Base-by-base conservation (phyloP, 2,797 vertebrate species). In the Anabas testudineus region DNA sequence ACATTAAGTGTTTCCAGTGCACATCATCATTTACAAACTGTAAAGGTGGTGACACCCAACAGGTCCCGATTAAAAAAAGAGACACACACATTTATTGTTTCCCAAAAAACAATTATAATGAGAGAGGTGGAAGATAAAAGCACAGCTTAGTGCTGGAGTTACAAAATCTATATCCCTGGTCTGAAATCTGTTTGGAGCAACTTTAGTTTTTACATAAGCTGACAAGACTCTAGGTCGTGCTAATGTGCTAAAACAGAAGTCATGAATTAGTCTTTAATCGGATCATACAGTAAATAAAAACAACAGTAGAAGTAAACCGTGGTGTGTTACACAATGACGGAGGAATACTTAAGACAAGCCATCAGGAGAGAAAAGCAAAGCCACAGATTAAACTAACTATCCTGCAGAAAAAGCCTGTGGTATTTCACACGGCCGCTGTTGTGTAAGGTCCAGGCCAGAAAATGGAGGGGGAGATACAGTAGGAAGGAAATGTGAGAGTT, bases 381-480 rank as follows among this genome's bases (percentile, higher is more conserved):
- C 59, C 54, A 54, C 57, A 67, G 51, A 73, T 74, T 66, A 78
- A 85, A 75, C 70, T 46, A 69, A 65, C 65, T 64, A 69, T 74
- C 57, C 32, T 45, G 53, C 69, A 73, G 76, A 87, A 89, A 85
- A 67, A 87, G 82, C 58, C 77, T 84, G 78, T 66, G 77, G 87
- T 86, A 86, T 83, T 85, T 92, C 84, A 85, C 71, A 75, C 69
- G 63, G 87, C 74, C 64, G 65, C 76, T 83, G 72, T 76, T 86
- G 78, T 86, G 58, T 82, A 76, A 71, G 58, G 82, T 79, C 74
- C 72, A 82, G 67, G 73, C 67, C 75, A 80, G 80, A 74, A 77
- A 79, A 78, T 67, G 60, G 76, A 71, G 66, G 74, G 46, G 51
- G 49, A 10, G 26, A 5, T n/a, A n/a, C n/a, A 43, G 22, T 53